phyloP scores from a whole-genome alignment of 35 echinoderm and acorn worm species.

The Apostichopus japonicus region DNA sequence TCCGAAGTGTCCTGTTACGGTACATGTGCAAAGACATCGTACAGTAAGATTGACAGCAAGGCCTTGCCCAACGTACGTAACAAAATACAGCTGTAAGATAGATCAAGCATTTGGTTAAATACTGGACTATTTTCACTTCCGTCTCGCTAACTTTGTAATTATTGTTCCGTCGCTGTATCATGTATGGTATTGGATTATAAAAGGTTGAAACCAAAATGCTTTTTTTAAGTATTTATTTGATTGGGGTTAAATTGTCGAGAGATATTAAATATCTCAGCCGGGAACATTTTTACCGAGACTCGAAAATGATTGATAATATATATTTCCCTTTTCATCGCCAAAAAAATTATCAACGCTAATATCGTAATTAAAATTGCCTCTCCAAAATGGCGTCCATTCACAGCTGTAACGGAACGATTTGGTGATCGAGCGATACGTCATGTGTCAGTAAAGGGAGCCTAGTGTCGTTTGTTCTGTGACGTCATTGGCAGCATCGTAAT shows the following conservation, averaged over 20 bases:
- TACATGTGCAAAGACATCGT: too few species aligned
- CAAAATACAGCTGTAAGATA: too few species aligned
- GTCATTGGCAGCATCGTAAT: neutral
- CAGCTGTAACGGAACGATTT: neutral
- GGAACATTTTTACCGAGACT: neutral
- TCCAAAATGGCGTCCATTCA: neutral
- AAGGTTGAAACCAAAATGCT: neutral
- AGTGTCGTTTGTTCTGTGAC: neutral
- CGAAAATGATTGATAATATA: neutral
- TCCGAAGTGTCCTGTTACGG: neutral
- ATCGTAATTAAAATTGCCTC: neutral
- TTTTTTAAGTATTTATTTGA: neutral
- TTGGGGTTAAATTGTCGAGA: neutral
- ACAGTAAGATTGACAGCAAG: too few species aligned
- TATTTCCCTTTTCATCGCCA: neutral
- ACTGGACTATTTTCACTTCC: too few species aligned
- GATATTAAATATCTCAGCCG: neutral
- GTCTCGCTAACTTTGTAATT: too few species aligned
- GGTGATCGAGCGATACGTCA: neutral
- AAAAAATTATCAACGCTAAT: neutral
- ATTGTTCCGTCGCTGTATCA: too few species aligned
- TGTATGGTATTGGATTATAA: too few species aligned
- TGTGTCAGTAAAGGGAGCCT: neutral
- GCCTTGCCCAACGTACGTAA: too few species aligned
- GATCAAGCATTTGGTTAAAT: too few species aligned